A percentile compares a stretch with the other conserved stretches of the same genome.
Conservation (phyloP, 2,797 vertebrate species). For the Meriones psammophilus region DNA sequence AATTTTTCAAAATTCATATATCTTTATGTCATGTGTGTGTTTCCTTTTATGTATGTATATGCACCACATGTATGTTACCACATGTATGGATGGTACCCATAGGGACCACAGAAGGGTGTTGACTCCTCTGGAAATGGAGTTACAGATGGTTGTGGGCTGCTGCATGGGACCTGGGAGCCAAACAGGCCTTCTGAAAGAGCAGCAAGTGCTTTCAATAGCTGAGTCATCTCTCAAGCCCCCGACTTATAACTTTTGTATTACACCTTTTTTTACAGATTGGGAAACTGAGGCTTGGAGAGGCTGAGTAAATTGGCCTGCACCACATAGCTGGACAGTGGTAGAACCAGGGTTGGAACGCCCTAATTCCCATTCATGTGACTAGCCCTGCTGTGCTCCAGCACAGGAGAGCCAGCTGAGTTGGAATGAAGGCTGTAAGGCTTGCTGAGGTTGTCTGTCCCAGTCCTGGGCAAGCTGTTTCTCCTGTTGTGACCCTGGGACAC, state of each 20-base stretch:
- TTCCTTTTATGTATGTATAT: background rate
- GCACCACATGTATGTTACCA: background rate
- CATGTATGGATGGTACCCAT: background rate
- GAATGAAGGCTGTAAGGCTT: constrained; percentile 1
- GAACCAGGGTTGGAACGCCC: background rate
- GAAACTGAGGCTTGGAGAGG: background rate
- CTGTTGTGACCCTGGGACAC: constrained; percentile 14
- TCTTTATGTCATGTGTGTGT: background rate
- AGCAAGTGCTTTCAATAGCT: background rate
- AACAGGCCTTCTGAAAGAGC: background rate
- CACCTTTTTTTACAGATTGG: constrained; percentile 2
- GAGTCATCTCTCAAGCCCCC: background rate
- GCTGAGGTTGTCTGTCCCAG: background rate
- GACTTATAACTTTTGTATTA: constrained; percentile 1
- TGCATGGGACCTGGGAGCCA: background rate
- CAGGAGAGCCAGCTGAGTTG: background rate
- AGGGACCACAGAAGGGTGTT: background rate
- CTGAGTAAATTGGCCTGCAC: constrained; percentile 29
- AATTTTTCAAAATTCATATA: background rate
- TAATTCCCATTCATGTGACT: background rate
- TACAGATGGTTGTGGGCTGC: background rate
- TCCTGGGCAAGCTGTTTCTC: background rate
- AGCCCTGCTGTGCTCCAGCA: background rate
- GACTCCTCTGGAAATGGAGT: background rate
- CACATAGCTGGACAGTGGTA: background rate